Evolutionary conservation across 1,140 invertebrate genomes (phyloP).

Genomic region (Drosophila nigrodunni): DNA sequence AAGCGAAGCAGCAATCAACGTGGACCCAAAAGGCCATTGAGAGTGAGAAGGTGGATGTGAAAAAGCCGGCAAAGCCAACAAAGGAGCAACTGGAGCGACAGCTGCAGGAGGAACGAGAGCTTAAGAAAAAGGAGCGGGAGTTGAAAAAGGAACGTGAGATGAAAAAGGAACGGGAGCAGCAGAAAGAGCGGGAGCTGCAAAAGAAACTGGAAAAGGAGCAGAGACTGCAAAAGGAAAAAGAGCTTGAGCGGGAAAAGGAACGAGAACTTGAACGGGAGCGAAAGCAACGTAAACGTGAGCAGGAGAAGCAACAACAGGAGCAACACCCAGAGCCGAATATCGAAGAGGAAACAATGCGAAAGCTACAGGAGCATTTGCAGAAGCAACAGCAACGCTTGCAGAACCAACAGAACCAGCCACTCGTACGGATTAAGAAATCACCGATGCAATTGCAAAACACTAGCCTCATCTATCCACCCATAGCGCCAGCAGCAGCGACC

Average conservation of each 20-base stretch:
- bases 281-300: background rate
- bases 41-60: background rate
- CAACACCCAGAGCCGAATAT: conserved; percentile 13
- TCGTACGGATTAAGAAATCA: conserved; percentile 47
- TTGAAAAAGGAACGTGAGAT: background rate
- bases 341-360: conserved; percentile 47
- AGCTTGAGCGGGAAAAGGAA: conserved; percentile 1
- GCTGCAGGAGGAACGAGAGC: background rate
- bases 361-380: conserved; percentile 52
- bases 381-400: conserved; percentile 46
- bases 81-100: background rate
- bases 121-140: background rate
- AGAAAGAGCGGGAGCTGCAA: background rate
- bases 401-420: conserved; percentile 45
- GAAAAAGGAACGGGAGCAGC: background rate
- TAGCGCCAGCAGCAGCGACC: conserved; percentile 30
- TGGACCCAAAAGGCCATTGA: background rate
- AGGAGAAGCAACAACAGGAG: conserved; percentile 4
- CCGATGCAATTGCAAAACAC: conserved; percentile 31
- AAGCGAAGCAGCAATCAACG: background rate
- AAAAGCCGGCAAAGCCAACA: background rate
- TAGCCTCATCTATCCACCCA: conserved; percentile 65
- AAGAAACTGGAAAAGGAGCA: background rate
- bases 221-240: background rate
- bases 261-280: background rate